phyloP scores from a whole-genome alignment of 2,888 invertebrate species.

The Tachystola acroxantha region DNA sequence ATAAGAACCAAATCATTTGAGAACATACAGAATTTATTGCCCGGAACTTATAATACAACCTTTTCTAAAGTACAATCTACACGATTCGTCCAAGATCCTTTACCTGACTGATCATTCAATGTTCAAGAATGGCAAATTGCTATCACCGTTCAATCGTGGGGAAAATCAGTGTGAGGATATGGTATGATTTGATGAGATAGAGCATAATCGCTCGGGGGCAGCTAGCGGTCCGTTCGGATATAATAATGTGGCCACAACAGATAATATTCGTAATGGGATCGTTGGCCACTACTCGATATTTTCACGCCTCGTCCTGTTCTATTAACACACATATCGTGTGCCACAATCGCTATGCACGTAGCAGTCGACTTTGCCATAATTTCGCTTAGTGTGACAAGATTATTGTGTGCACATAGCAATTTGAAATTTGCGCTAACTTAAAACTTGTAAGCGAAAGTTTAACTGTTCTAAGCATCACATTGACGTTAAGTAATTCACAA shows the following conservation, averaged over 20 bases:
- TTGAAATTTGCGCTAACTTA: conserved; percentile 16
- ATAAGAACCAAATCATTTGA: neutral
- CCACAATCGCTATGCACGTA: conserved; percentile 16
- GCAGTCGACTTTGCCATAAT: conserved; percentile 12
- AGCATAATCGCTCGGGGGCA: conserved; percentile 22
- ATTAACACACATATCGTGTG: conserved; percentile 27
- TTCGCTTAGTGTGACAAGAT: conserved; percentile 18
- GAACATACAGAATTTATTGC: no score
- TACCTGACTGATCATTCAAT: neutral
- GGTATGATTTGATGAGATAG: conserved; percentile 1
- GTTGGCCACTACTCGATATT: conserved; percentile 26
- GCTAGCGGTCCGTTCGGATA: conserved; percentile 20
- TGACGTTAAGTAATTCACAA: neutral
- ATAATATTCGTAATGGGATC: conserved; percentile 33
- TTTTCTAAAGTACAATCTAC: neutral
- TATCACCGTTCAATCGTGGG: neutral
- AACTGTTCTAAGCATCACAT: neutral
- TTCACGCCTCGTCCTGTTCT: conserved; percentile 27
- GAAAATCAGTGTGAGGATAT: conserved; percentile 4
- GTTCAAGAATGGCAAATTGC: neutral
- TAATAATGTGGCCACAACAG: conserved; percentile 21
- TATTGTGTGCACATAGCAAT: conserved; percentile 17
- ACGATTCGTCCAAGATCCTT: neutral
- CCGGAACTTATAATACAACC: no score
- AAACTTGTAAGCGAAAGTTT: conserved; percentile 11